Conservation (phyloP, 2,888 invertebrate species). For the Globia sparganii region DNA sequence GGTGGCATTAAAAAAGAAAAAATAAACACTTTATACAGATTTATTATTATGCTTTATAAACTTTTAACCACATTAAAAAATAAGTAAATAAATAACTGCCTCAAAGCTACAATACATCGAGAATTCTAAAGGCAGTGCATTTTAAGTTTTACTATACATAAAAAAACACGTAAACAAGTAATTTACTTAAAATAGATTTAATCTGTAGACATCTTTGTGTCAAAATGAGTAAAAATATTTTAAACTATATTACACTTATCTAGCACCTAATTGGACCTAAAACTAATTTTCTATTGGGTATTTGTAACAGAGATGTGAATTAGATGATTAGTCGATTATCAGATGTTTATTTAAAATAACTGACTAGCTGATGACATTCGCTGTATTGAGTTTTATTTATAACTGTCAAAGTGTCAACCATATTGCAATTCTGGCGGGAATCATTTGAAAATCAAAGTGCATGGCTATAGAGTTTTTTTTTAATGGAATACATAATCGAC, state of each 20-base stretch:
- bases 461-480: background rate
- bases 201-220: slow-evolving; percentile 53
- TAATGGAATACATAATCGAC: background rate
- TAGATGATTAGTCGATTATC: slow-evolving; percentile 27
- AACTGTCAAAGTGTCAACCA: slow-evolving; percentile 2
- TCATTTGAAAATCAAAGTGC: background rate
- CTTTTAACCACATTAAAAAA: slow-evolving; percentile 71
- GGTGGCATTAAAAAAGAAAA: slow-evolving; percentile 10
- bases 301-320: slow-evolving; percentile 61
- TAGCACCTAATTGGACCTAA: slow-evolving; percentile 77
- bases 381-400: background rate
- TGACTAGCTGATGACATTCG: slow-evolving; percentile 4
- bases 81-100: slow-evolving; percentile 78
- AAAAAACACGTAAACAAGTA: slow-evolving; percentile 60
- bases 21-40: slow-evolving; percentile 64
- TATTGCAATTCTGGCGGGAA: slow-evolving; percentile 4
- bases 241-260: slow-evolving; percentile 68
- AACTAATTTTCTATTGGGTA: slow-evolving; percentile 66
- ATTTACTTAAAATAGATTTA: slow-evolving; percentile 54
- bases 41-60: slow-evolving; percentile 76
- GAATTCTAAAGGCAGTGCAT: slow-evolving; percentile 75
- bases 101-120: slow-evolving; percentile 63
- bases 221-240: slow-evolving; percentile 60
- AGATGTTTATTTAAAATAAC: background rate
- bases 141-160: slow-evolving; percentile 64